Conservation (phyloP, 2,888 invertebrate genomes). For the Nycteola revayana region DNA sequence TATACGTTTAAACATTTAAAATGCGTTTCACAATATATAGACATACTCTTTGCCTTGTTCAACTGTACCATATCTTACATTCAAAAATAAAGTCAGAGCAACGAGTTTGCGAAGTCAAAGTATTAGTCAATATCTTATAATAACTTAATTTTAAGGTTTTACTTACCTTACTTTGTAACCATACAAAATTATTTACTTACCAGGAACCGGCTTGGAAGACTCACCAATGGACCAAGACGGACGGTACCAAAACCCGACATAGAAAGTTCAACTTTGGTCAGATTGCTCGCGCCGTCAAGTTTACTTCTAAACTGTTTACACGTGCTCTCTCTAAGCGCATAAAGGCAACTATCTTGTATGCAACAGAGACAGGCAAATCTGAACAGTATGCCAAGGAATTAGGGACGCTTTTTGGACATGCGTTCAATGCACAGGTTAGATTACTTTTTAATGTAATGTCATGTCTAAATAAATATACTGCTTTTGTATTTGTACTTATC, state of each 20-base stretch:
- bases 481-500: not conserved
- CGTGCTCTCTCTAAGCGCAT: slow-evolving; percentile 95
- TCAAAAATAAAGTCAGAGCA: no score
- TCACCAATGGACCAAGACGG: slow-evolving; percentile 88
- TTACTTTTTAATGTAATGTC: not conserved
- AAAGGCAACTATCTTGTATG: slow-evolving; percentile 96
- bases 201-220: slow-evolving; percentile 95
- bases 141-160: no score
- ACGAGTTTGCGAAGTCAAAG: no score
- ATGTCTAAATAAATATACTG: no score
- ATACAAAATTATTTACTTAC: no score
- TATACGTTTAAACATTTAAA: no score
- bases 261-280: slow-evolving; percentile 97
- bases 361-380: slow-evolving; percentile 97
- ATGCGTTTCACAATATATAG: no score
- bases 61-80: no score
- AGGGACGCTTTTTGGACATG: slow-evolving; percentile 94
- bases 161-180: no score
- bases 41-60: no score
- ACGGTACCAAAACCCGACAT: slow-evolving; percentile 84
- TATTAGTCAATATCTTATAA: no score
- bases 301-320: slow-evolving; percentile 97
- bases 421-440: slow-evolving; percentile 94
- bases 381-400: slow-evolving; percentile 96
- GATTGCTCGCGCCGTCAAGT: slow-evolving; percentile 97